phyloP scores from a whole-genome alignment of 1,140 invertebrate genomes.

The Delia radicum region DNA sequence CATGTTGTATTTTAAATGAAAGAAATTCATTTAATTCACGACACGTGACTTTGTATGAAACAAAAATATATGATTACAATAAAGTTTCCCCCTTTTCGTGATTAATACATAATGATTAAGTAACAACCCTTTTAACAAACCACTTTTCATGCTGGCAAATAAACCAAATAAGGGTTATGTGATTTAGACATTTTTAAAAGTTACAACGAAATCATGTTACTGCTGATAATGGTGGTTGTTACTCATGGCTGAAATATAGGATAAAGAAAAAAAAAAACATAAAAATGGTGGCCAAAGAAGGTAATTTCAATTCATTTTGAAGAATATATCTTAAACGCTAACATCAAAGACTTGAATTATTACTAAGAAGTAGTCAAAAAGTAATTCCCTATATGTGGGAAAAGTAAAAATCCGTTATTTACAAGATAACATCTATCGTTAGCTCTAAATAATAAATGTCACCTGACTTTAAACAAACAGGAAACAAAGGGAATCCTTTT shows the following conservation, averaged over 20 bases:
- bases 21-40: not conserved
- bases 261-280: too few relatives aligned
- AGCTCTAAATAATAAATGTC: not conserved
- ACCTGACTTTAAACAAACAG: slow-evolving; percentile 15
- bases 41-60: not conserved
- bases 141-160: not conserved
- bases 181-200: not conserved
- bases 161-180: not conserved
- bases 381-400: not conserved
- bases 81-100: not conserved
- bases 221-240: too few relatives aligned
- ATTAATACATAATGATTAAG: not conserved
- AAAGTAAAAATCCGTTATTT: not conserved
- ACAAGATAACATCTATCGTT: not conserved
- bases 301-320: too few relatives aligned
- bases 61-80: not conserved
- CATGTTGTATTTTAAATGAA: too few relatives aligned
- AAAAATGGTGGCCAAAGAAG: too few relatives aligned
- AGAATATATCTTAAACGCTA: too few relatives aligned
- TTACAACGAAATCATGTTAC: not conserved
- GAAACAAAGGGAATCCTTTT: not conserved
- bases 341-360: too few relatives aligned
- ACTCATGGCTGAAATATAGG: too few relatives aligned
- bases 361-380: too few relatives aligned
- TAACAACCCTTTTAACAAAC: not conserved